Base-by-base conservation (phyloP, 1,140 invertebrate genomes). In the Musca domestica region DNA sequence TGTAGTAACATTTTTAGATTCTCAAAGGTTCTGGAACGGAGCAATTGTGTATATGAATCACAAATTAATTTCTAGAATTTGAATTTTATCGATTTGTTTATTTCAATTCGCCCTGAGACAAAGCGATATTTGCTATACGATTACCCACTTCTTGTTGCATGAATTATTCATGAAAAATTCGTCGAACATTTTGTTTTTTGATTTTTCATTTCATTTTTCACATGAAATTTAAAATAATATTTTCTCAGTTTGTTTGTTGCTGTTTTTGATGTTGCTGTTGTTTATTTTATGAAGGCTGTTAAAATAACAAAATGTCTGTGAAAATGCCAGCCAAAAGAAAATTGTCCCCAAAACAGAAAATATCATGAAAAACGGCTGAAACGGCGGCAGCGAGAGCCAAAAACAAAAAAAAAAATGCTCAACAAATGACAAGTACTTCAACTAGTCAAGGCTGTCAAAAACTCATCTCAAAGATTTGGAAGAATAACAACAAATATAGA, bases 351-450 rank as follows among this genome's bases (percentile, higher is more conserved):
- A 52, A 23, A 56, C 12, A 27, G 6, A 56, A n/a, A 52, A n/a
- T n/a, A n/a, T n/a, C n/a, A n/a, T n/a, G 51, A 54, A 54, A 30
- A 30, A 9, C n/a, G n/a, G n/a, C n/a, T 30, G 27, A 30, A 56
- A 56, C 52, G 52, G 52, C 52, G 52, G 27, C 52, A 56, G n/a
- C n/a, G n/a, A n/a, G n/a, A n/a, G n/a, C n/a, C n/a, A n/a, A n/a
- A n/a, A n/a, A n/a, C n/a, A n/a, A n/a, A n/a, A n/a, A n/a, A n/a
- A n/a, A n/a, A 56, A 54, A 54, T 54, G 51, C 51, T 54, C 20
- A 41, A n/a, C n/a, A 56, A 56, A 56, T 56, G 52, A 56, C 52
- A 56, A 56, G 52, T 56, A 27, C 52, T 56, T 56, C 52, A 56
- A 56, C 52, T 56, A 56, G 52, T 56, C 52, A 56, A 56, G 52